Evolutionary conservation across 2,113 vertebrate genomes (phyloP).

Genomic region (Fulica atra): DNA sequence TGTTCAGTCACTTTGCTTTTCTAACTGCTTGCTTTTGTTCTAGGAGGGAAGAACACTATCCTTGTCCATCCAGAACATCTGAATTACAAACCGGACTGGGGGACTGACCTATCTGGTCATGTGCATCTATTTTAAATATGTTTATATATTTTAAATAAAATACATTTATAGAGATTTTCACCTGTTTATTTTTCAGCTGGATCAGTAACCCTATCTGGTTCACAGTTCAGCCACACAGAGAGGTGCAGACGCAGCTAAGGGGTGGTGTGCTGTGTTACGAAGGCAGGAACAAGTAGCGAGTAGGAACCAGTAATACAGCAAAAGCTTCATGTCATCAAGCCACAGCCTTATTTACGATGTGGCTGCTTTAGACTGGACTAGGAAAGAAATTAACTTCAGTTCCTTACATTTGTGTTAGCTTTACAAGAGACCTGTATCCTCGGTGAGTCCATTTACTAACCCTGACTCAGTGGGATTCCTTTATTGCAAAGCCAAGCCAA

Average conservation of each 20-base stretch:
- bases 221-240: neutral
- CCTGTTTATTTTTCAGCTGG: neutral
- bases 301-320: slow-evolving; percentile 48
- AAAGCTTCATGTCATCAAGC: neutral
- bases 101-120: neutral
- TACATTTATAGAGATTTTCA: neutral
- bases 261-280: neutral
- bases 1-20: neutral
- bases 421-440: neutral
- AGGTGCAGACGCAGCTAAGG: neutral
- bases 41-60: neutral
- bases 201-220: neutral
- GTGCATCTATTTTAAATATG: neutral
- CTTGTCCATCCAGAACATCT: neutral
- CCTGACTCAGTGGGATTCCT: slow-evolving; percentile 28
- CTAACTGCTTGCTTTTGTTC: neutral
- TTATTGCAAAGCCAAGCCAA: slow-evolving; percentile 54
- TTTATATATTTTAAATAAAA: neutral
- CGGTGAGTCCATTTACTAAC: neutral
- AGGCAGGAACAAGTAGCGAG: neutral
- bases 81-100: neutral
- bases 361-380: neutral
- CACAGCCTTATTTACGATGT: slow-evolving; percentile 22
- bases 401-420: neutral
- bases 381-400: slow-evolving; percentile 2